Percentiles rank a stretch among this genome's conserved stretches.
Evolutionary conservation across 2,888 invertebrate species (phyloP).

Genomic region (Sceliomorpha sp.): DNA sequence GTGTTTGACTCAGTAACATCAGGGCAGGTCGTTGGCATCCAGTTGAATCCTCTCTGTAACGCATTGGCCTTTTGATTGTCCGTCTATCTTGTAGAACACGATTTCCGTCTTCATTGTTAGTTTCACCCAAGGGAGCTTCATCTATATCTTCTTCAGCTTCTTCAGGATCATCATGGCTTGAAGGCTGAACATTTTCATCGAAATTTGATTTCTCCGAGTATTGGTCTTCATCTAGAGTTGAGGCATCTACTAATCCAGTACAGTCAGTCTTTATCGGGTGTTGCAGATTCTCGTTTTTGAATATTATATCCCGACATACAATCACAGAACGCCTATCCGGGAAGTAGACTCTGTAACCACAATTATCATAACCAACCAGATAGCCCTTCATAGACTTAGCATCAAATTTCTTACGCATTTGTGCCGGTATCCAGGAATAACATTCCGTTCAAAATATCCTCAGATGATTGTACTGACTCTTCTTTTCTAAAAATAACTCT

Average conservation of each 20-base stretch:
- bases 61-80: conserved; percentile 4
- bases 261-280: background rate
- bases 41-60: conserved; percentile 1
- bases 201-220: background rate
- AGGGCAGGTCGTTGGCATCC: background rate
- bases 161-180: background rate
- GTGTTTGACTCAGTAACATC: conserved; percentile 6
- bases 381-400: conserved; percentile 14
- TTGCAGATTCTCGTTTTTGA: conserved; percentile 3
- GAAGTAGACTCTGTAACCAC: conserved; percentile 16
- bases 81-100: background rate
- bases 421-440: conserved; percentile 9
- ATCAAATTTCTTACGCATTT: conserved; percentile 17
- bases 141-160: background rate
- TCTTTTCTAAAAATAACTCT: conserved; percentile 10
- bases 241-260: background rate
- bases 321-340: background rate
- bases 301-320: conserved; percentile 12
- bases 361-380: conserved; percentile 16
- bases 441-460: conserved; percentile 20
- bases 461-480: conserved; percentile 4
- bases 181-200: background rate
- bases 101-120: background rate
- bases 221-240: background rate
- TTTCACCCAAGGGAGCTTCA: too few relatives aligned